A percentile compares a stretch with the other conserved stretches of the same genome.
phyloP scores from a whole-genome alignment of 2,797 vertebrate species.

The Fistularia commersonii region DNA sequence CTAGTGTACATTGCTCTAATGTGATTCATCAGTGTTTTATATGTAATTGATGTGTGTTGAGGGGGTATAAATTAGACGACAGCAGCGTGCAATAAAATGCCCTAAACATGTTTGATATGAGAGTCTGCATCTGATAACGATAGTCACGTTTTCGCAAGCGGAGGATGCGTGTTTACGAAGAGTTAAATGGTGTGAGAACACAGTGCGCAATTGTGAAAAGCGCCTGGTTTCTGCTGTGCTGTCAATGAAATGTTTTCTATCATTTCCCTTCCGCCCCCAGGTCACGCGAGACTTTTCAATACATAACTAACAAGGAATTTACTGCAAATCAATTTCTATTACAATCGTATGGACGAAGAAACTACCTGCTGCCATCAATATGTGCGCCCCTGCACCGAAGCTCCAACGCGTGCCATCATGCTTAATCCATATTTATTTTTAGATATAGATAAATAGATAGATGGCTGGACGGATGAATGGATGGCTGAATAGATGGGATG shows the following conservation, averaged over 20 bases:
- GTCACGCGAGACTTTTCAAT: constrained; percentile 1
- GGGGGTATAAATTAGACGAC: constrained; percentile 39
- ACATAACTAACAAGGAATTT: constrained; percentile 12
- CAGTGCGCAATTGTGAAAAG: neutral
- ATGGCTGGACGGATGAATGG: no score
- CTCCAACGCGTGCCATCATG: no score
- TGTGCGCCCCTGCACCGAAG: neutral
- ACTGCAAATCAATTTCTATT: constrained; percentile 29
- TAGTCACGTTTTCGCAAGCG: constrained; percentile 7
- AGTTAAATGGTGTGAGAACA: neutral
- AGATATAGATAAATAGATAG: no score
- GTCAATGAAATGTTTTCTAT: constrained; percentile 4
- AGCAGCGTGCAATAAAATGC: constrained; percentile 5
- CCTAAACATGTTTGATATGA: neutral
- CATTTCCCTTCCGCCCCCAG: neutral
- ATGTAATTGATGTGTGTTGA: constrained; percentile 59
- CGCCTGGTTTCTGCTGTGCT: neutral
- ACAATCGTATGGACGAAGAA: constrained; percentile 13
- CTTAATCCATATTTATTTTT: no score
- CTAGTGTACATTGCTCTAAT: constrained; percentile 50
- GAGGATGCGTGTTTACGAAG: neutral
- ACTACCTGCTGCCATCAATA: neutral
- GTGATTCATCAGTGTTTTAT: constrained; percentile 68
- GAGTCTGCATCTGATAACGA: constrained; percentile 6
- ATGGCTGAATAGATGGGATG: no score